These are phyloP conservation scores for Microplitis deprimator DNA, from an alignment of 2,888 invertebrate genomes.

Conservation along the genomic window DNA sequence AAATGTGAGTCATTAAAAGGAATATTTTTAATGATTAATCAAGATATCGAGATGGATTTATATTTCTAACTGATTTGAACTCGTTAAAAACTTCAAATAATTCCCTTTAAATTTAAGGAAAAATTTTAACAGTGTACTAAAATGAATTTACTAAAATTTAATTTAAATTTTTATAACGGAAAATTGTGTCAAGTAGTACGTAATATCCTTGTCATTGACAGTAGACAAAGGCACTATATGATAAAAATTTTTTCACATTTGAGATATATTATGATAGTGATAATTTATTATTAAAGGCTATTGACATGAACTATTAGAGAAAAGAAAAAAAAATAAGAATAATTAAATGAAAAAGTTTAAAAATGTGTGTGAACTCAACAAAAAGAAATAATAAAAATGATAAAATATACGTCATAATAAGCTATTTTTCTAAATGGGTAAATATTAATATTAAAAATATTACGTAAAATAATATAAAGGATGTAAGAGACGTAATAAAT, in stretches of 20 bases:
- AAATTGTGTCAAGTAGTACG: constrained; percentile 8
- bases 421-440: constrained; percentile 66
- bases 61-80: no score
- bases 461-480: constrained; percentile 6
- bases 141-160: neutral
- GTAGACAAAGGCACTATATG: neutral
- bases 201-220: neutral
- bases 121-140: no score
- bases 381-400: constrained; percentile 60
- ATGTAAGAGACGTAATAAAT: neutral
- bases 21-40: no score
- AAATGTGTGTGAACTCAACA: constrained; percentile 61
- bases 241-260: constrained; percentile 5
- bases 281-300: constrained; percentile 1
- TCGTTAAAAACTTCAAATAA: no score
- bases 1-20: no score
- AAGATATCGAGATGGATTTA: no score
- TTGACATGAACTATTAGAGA: neutral
- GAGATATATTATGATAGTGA: constrained; percentile 2
- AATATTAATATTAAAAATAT: constrained; percentile 46
- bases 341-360: constrained; percentile 31
- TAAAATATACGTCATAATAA: constrained; percentile 64
- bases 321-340: neutral
- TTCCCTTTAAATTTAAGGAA: no score
- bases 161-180: constrained; percentile 3